phyloP scores from a whole-genome alignment of 2,113 vertebrate species.

The Gobius niger region DNA sequence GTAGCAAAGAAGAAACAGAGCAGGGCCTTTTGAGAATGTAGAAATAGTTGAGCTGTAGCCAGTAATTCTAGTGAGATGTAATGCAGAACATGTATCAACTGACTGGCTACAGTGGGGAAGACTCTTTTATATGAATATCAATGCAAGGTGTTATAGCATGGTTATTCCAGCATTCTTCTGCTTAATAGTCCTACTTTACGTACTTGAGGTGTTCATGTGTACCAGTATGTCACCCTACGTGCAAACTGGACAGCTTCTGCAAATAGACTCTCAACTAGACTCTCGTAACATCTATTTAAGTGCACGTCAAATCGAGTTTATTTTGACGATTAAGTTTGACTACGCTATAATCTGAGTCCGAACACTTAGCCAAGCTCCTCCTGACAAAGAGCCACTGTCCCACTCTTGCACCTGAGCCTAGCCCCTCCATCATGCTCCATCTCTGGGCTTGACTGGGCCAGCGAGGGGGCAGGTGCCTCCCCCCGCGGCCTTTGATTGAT shows the following conservation, averaged over 20 bases:
- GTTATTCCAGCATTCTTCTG: no score
- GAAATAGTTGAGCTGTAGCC: not conserved
- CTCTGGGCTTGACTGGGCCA: conserved; percentile 67
- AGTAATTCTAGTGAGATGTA: not conserved
- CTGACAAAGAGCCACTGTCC: conserved; percentile 63
- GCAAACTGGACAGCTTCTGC: no score
- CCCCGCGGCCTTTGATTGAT: conserved; percentile 74
- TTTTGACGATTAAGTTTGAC: not conserved
- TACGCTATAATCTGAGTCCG: not conserved
- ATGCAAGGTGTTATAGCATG: no score
- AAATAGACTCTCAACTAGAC: not conserved
- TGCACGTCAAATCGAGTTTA: not conserved
- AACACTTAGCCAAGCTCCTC: conserved; percentile 59
- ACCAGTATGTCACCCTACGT: not conserved
- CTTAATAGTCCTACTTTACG: no score
- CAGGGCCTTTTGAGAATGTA: not conserved
- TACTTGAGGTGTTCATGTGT: no score
- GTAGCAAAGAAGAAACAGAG: not conserved
- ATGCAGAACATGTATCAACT: not conserved
- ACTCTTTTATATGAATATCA: no score
- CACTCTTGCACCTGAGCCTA: conserved; percentile 73
- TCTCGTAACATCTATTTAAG: not conserved
- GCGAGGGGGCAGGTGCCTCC: conserved; percentile 67
- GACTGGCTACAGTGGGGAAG: no score
- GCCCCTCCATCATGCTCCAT: conserved; percentile 75